Evolutionary conservation across 2,113 vertebrate genomes (phyloP), one percentile per base, ranked within the genome.

Genomic region (Indicator indicator): DNA sequence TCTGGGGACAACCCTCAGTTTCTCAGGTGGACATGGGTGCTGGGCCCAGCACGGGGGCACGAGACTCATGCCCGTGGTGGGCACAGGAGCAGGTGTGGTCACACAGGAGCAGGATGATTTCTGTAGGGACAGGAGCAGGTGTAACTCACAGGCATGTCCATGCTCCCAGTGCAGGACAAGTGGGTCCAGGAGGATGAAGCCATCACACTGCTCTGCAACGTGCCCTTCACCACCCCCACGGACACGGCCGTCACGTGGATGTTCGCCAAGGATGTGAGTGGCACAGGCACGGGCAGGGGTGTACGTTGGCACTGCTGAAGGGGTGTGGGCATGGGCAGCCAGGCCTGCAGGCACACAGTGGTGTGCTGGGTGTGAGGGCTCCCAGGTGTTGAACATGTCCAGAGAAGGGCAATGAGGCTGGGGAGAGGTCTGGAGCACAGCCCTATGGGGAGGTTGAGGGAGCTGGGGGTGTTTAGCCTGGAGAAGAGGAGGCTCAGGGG

Each of bases 181-280:
- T 18, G 11, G 91, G 50, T 60, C 54, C 70, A 10, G 2, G 23
- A 3, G 1, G 91, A 91, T 12, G 96, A 96, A 67, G 78, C 59
- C n/a, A 5, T 89, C 6, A 76, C 78, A 2, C 75, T 96, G 90
- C 33, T 1, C 55, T 96, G 96, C 7, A 3, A 1, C 0, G 78
- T 89, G 55, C 82, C 93, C 17, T 94, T 96, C 11, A 9, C 11
- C 12, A 5, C 9, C 30, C 63, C 50, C 1, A 0, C 5, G 0
- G 4, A 70, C 59, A 4, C 62, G 63, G 40, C 78, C 0, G 0
- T 94, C 16, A 58, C 81, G 12, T 96, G 94, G 96, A 82, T 95
- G 91, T 91, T 94, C 62, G 94, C 27, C 82, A 93, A 88, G 2
- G 77, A 89, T 6, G 93, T 96, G 71, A 96, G 96, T 94, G 4